Evolutionary conservation across 1,140 invertebrate species (phyloP).

Genomic region (Papilio xuthus): DNA sequence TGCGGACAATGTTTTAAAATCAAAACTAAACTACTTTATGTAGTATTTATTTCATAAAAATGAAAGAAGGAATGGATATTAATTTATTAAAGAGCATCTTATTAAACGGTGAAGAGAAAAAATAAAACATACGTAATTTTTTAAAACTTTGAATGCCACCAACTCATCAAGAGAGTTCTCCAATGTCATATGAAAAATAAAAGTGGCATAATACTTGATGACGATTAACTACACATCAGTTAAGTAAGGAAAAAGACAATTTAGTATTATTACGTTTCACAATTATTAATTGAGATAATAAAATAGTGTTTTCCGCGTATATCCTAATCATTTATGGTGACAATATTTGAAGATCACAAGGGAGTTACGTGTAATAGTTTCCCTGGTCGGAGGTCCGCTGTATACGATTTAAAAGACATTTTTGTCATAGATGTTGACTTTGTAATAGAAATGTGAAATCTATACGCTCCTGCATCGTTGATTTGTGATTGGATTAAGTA

Average conservation of each 20-base stretch:
- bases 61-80: neutral
- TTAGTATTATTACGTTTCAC: neutral
- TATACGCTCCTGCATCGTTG: slow-evolving; percentile 45
- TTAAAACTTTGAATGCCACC: neutral
- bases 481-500: slow-evolving; percentile 40
- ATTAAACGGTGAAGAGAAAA: neutral
- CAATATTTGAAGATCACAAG: slow-evolving; percentile 32
- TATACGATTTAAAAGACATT: slow-evolving; percentile 48
- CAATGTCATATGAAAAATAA: neutral
- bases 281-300: neutral
- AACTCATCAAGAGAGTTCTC: neutral
- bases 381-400: slow-evolving; percentile 46
- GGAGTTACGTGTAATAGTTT: slow-evolving; percentile 58
- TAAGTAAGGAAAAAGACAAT: neutral
- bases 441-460: slow-evolving; percentile 53
- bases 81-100: neutral
- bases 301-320: neutral
- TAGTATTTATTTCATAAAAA: neutral
- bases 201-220: neutral
- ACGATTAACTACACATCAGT: neutral
- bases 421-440: slow-evolving; percentile 49
- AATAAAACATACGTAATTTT: neutral
- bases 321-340: slow-evolving; percentile 23
- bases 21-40: neutral
- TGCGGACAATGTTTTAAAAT: neutral